Evolutionary conservation across 2,797 vertebrate genomes (phyloP), one percentile per base, ranked within the genome.

Genomic region (Odontamblyopus lacepedii): DNA sequence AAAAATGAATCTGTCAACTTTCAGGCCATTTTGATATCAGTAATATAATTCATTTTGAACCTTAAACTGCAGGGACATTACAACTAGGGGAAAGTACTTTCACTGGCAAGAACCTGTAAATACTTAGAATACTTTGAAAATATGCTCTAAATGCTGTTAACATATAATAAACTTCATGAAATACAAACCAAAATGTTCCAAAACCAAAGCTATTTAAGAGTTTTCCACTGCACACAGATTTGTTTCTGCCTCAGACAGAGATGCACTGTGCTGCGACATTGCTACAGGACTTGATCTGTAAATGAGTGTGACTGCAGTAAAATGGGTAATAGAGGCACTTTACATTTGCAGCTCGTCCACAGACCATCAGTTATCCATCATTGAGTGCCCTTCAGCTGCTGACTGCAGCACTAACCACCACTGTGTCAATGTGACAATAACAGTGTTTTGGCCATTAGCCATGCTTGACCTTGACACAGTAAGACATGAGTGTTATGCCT

Each of bases 361-460:
- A 74, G 76, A 67, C 73, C 82, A 71, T 87, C 82, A 80, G 76
- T 74, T 79, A 79, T 88, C 82, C 84, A 76, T 64, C 6, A 78
- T 69, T 6, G 68, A 90, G 85, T 76, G 81, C 78, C 78, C 83
- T 91, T 85, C 80, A 86, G 83, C 79, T 78, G 77, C 63, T 57
- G 65, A 67, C 83, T 75, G 83, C 63, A 29, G 73, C 82, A 35
- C 79, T 81, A 83, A 81, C 80, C 69, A 9, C 76, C 63, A 19
- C 72, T 74, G 80, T 76, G 77, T 84, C 82, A 79, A 11, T 86
- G 79, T 78, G 77, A 87, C 85, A 83, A 81, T 81, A 76, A 85
- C 78, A 79, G 74, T 85, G 79, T 86, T 91, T 86, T 88, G 82
- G 78, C 75, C 67, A 85, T 88, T 83, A 87, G 77, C 75, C 83